phyloP scores from a whole-genome alignment of 35 echinoderm and acorn worm species.

The Apostichopus japonicus region DNA sequence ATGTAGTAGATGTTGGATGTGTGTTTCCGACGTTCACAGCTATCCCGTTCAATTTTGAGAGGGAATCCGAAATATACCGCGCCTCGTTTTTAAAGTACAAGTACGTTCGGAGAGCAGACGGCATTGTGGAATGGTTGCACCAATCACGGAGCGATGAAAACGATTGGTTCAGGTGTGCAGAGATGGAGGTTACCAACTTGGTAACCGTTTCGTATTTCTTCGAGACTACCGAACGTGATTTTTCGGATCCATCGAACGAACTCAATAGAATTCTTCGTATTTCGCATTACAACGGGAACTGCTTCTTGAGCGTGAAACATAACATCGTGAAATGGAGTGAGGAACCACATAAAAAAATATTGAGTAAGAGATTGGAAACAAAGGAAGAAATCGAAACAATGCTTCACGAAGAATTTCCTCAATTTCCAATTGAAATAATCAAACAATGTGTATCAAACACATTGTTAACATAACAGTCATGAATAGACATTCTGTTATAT shows the following conservation, averaged over 20 bases:
- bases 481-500: too few species aligned
- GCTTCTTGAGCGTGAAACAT: not conserved
- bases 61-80: not conserved
- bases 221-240: not conserved
- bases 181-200: not conserved
- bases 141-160: not conserved
- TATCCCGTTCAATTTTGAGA: not conserved
- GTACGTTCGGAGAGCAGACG: not conserved
- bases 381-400: not conserved
- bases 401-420: not conserved
- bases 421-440: not conserved
- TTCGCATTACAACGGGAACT: not conserved
- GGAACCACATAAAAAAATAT: not conserved
- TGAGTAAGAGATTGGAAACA: not conserved
- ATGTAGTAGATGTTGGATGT: not conserved
- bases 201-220: not conserved
- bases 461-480: too few species aligned
- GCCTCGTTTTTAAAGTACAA: not conserved
- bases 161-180: not conserved
- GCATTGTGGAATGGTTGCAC: slow-evolving; percentile 4
- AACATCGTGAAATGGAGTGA: not conserved
- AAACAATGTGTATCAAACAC: not conserved
- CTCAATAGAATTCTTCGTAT: not conserved
- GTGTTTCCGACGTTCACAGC: not conserved
- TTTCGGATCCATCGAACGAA: not conserved